Base-by-base conservation (phyloP, 2,888 invertebrate species). In the Spilosoma lubricipeda region DNA sequence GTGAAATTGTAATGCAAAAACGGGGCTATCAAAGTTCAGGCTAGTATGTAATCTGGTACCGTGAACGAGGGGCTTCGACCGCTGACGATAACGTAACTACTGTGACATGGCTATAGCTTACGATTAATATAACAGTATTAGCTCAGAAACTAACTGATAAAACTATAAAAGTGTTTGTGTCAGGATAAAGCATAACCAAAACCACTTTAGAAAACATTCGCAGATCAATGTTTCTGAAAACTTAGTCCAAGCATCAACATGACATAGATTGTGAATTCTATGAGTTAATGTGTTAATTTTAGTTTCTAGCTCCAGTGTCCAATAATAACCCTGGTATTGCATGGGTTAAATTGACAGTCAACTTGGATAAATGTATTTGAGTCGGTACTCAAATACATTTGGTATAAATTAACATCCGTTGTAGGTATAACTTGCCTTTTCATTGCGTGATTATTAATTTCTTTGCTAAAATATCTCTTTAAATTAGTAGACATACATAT, bases 21-120 rank as follows among this genome's bases (percentile, higher is more conserved):
- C 86, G 88, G 84, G 91, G 91, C 91, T 93, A 93, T 93, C 92
- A 88, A 87, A 90, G 93, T 91, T 92, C 92, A 91, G 88, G 86
- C 89, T 88, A 88, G 89, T 87, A 90, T 89, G 88, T 93, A 92
- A 92, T 93, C 92, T 91, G 89, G 88, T 89, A 90, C 90, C 87
- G 85, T 87, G 87, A 90, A 90, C 88, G 87, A 88, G 93, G 93
- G 92, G 92, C 93, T 94, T 91, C 93, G 93, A 93, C 93, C 93
- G 93, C 89, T 82, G 83, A 85, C 85, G 92, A 93, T 93, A 93
- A 92, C 89, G 88, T 88, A 88, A 88, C 88, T 86, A 86, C 85
- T 83, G 81, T 76, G 78, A 82, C 80, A 76, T 73, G 74, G 74
- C 71, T 77, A 73, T 74, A 83, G 80, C 77, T 81, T 79, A 76